Evolutionary conservation across 2,113 vertebrate species (phyloP).

Genomic region (Lasiurus borealis): DNA sequence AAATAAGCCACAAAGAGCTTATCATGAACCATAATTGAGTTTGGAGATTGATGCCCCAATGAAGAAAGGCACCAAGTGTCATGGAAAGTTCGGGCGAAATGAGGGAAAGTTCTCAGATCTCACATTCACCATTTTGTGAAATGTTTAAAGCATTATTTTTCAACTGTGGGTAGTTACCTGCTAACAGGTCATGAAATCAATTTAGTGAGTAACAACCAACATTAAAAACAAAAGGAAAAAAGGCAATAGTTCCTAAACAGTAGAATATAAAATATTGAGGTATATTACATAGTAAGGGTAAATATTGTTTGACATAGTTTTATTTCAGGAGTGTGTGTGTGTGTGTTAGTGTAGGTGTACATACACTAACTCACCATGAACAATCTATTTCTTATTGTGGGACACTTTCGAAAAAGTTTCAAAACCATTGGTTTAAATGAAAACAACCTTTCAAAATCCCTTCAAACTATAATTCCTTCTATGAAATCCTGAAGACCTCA

Average conservation of each 20-base stretch:
- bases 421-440: constrained; percentile 59
- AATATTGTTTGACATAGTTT: background rate
- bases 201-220: background rate
- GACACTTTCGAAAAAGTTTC: background rate
- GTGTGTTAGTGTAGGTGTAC: background rate
- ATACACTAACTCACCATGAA: background rate
- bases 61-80: background rate
- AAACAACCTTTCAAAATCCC: background rate
- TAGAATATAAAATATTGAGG: background rate
- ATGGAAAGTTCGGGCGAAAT: background rate
- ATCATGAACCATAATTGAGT: background rate
- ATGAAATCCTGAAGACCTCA: background rate
- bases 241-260: background rate
- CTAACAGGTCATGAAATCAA: constrained; percentile 43
- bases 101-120: background rate
- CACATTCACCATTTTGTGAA: background rate
- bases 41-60: background rate
- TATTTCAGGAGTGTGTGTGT: background rate
- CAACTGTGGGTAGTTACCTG: background rate
- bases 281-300: background rate
- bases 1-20: constrained; percentile 13
- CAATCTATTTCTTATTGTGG: constrained; percentile 18
- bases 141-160: background rate
- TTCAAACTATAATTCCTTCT: background rate
- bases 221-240: constrained; percentile 4